Conservation (phyloP, 2,888 invertebrate species). For the Bombyx huttoni region DNA sequence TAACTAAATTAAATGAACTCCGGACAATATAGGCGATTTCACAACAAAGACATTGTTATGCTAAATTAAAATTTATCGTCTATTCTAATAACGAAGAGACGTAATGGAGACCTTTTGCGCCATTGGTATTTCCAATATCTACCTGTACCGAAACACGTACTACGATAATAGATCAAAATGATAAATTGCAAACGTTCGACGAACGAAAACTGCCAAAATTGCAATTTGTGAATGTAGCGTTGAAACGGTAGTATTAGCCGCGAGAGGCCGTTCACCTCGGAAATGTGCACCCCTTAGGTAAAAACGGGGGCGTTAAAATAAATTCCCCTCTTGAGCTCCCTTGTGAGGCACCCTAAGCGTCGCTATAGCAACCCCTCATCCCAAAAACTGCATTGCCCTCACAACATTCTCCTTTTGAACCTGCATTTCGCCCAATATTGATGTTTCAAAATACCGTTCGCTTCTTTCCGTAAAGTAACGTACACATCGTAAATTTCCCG, state of each 20-base stretch:
- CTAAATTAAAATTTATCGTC: not conserved
- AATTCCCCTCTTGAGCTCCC: slow-evolving; percentile 50
- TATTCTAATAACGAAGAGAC: not conserved
- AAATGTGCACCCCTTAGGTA: slow-evolving; percentile 57
- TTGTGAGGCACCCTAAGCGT: slow-evolving; percentile 40
- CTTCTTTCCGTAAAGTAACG: slow-evolving; percentile 33
- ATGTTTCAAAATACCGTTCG: slow-evolving; percentile 36
- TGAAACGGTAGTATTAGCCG: slow-evolving; percentile 17
- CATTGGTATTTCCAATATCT: not conserved
- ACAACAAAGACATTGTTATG: not conserved
- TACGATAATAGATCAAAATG: not conserved
- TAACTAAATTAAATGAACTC: not conserved
- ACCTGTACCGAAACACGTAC: not conserved
- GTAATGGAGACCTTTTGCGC: not conserved
- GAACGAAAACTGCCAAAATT: slow-evolving; percentile 9
- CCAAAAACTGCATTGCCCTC: slow-evolving; percentile 31
- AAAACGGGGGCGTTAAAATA: slow-evolving; percentile 56
- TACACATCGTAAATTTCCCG: slow-evolving; percentile 38
- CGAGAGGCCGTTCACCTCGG: slow-evolving; percentile 61
- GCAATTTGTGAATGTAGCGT: slow-evolving; percentile 18
- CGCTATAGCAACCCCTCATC: slow-evolving; percentile 39
- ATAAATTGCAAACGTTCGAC: slow-evolving; percentile 1
- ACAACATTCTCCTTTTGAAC: slow-evolving; percentile 29
- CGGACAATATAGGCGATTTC: not conserved
- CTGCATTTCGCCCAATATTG: slow-evolving; percentile 50